A percentile compares a stretch with the other conserved stretches of the same genome.
Conservation (phyloP, 2,113 vertebrate species). For the Podarcis raffonei region DNA sequence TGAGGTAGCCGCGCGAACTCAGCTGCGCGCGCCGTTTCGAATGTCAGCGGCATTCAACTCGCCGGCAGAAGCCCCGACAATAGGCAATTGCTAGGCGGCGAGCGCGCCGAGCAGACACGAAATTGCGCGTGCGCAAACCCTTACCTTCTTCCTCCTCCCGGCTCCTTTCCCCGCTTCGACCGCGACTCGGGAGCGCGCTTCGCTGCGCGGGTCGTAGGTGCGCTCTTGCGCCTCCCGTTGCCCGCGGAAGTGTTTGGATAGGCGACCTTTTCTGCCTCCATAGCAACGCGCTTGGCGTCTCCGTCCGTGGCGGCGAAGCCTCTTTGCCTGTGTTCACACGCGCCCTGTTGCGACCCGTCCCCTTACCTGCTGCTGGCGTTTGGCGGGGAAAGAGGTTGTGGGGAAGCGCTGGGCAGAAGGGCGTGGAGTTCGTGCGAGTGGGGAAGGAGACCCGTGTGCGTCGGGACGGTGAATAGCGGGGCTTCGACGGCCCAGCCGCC, state of each 20-base stretch:
- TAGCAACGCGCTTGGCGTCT: not conserved
- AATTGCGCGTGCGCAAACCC: not conserved
- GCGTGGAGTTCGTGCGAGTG: not conserved
- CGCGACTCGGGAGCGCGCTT: not conserved
- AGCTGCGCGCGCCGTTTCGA: not conserved
- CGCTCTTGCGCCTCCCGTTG: not conserved
- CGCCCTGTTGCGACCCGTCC: too few relatives aligned
- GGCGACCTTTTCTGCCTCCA: not conserved
- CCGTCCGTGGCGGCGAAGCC: not conserved
- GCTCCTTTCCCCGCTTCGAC: accelerated
- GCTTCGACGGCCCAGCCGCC: not conserved
- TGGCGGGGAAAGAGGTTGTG: not conserved
- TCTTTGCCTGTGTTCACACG: not conserved
- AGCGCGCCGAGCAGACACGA: too few relatives aligned
- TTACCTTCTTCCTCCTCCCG: accelerated
- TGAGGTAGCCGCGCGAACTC: not conserved
- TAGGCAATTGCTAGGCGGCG: too few relatives aligned
- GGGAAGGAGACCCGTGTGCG: not conserved
- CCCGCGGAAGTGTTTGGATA: not conserved
- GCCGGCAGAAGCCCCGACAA: not conserved
- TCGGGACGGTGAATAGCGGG: too few relatives aligned
- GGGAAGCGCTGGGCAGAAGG: not conserved
- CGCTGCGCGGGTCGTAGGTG: not conserved
- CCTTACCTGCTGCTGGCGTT: not conserved
- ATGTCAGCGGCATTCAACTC: not conserved